A percentile compares a stretch with the other conserved stretches of the same genome.
phyloP scores from a whole-genome alignment of 2,113 vertebrate species.

The Myrmecobius fasciatus region DNA sequence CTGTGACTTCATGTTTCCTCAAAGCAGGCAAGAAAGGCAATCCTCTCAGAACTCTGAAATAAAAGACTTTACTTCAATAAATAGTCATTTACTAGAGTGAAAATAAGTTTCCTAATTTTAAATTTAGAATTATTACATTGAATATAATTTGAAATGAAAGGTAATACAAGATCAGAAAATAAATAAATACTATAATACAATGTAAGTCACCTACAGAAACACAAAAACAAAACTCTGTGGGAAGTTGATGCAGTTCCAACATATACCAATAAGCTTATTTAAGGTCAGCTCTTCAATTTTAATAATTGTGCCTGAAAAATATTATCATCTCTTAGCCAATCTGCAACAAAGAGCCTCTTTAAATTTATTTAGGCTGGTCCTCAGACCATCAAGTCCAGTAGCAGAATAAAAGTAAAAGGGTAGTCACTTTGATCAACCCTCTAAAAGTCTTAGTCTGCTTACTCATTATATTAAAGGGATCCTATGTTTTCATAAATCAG shows the following conservation, averaged over 20 bases:
- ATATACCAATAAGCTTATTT: not conserved
- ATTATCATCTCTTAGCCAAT: too few relatives aligned
- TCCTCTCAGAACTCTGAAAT: slow-evolving; percentile 71
- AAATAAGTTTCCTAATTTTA: slow-evolving; percentile 37
- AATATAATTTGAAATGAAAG: slow-evolving; percentile 44
- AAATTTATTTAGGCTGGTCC: too few relatives aligned
- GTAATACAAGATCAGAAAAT: slow-evolving; percentile 19
- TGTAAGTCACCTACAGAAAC: slow-evolving; percentile 29
- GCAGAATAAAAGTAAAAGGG: too few relatives aligned
- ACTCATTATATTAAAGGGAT: too few relatives aligned
- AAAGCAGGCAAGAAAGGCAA: slow-evolving; percentile 43
- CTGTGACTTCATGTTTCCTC: slow-evolving; percentile 88
- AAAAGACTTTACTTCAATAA: slow-evolving; percentile 47
- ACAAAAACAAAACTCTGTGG: not conserved
- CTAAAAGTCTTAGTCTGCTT: too few relatives aligned
- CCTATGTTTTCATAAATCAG: not conserved
- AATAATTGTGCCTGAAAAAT: too few relatives aligned
- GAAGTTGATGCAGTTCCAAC: not conserved
- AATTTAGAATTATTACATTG: slow-evolving; percentile 28
- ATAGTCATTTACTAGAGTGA: not conserved
- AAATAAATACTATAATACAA: not conserved
- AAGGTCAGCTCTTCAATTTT: too few relatives aligned
- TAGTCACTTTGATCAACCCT: too few relatives aligned
- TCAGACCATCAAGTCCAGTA: too few relatives aligned
- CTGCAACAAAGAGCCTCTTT: too few relatives aligned